Conservation (phyloP, 2,797 vertebrate genomes). For the Poecilia wingei region DNA sequence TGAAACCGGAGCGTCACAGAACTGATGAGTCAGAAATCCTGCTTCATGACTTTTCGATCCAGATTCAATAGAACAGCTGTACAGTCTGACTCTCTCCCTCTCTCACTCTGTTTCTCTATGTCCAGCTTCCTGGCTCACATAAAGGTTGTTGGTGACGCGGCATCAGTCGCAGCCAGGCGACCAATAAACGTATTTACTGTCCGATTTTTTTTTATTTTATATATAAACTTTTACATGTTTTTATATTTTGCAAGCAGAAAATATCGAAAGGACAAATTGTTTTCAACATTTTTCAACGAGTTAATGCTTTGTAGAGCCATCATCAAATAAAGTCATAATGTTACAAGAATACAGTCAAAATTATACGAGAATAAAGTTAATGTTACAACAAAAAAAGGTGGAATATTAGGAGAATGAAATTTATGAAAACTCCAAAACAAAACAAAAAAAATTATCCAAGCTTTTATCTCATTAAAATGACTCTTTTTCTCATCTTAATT, state of each 20-base stretch:
- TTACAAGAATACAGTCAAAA: no score
- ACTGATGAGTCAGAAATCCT: slow-evolving; percentile 83
- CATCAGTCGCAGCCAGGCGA: slow-evolving; percentile 49
- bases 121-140: slow-evolving; percentile 7
- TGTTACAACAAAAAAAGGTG: no score
- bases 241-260: neutral
- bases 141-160: slow-evolving; percentile 70
- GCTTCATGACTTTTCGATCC: slow-evolving; percentile 79
- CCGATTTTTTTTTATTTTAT: slow-evolving; percentile 1
- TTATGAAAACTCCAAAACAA: no score
- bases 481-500: no score
- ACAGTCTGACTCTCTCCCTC: slow-evolving; percentile 54
- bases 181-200: slow-evolving; percentile 55
- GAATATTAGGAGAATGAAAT: no score
- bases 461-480: no score
- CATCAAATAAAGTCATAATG: neutral
- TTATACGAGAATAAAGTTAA: no score
- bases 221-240: neutral
- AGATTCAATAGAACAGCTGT: slow-evolving; percentile 80
- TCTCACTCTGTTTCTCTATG: slow-evolving; percentile 22
- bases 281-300: neutral
- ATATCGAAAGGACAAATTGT: neutral
- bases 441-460: no score
- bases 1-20: slow-evolving; percentile 73
- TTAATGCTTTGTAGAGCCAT: neutral